Percentiles rank a stretch among this genome's conserved stretches.
Evolutionary conservation across 2,797 vertebrate species (phyloP).

Genomic region (Leontopithecus rosalia): DNA sequence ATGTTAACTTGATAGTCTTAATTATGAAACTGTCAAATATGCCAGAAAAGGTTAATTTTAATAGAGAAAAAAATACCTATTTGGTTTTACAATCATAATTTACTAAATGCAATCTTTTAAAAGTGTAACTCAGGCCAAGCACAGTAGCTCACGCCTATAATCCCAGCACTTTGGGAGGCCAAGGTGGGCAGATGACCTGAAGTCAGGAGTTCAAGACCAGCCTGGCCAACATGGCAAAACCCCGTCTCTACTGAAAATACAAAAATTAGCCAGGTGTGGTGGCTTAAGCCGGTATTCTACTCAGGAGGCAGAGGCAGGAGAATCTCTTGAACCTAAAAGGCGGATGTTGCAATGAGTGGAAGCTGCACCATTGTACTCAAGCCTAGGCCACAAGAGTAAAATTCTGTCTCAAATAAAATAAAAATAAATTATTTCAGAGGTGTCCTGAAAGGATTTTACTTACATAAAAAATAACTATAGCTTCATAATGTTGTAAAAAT

Average conservation of each 20-base stretch:
- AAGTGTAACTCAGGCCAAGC: neutral
- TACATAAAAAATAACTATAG: neutral
- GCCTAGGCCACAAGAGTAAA: too few species aligned
- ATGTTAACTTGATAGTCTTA: neutral
- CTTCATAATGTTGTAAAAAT: constrained; percentile 46
- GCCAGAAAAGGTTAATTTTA: neutral
- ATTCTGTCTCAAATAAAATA: too few species aligned
- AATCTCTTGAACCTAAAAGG: too few species aligned
- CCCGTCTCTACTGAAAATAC: neutral
- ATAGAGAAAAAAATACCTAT: neutral
- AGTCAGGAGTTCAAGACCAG: neutral
- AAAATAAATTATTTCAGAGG: constrained; percentile 7
- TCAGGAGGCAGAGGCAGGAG: too few species aligned
- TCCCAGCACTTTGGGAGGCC: neutral
- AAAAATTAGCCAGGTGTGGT: neutral
- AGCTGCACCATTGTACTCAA: too few species aligned
- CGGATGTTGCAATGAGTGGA: too few species aligned
- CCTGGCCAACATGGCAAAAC: neutral
- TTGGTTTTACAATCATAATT: neutral
- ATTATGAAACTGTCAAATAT: constrained; percentile 30
- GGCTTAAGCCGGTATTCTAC: neutral
- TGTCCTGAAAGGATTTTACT: neutral
- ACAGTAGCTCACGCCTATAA: neutral
- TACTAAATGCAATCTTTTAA: constrained; percentile 31
- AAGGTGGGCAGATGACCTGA: neutral